Percentiles rank a stretch among this genome's conserved stretches.
These are phyloP conservation scores for Geothlypis trichas DNA, from an alignment of 2,113 vertebrate species.

Conservation along the genomic window DNA sequence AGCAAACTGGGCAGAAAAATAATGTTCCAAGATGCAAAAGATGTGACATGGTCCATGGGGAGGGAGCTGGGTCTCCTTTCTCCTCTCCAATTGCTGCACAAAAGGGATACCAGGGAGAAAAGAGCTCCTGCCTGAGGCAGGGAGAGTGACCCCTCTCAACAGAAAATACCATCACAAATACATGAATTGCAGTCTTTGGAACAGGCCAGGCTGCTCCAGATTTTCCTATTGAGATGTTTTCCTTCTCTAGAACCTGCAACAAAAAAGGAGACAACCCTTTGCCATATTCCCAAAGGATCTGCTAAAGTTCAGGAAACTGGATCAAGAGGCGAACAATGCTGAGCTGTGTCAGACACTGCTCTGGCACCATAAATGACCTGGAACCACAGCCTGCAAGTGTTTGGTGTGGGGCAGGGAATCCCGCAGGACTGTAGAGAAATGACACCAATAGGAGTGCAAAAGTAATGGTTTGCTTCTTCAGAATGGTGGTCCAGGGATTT, in stretches of 20 bases:
- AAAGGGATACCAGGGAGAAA: neutral
- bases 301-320: neutral
- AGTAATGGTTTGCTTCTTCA: neutral
- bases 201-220: neutral
- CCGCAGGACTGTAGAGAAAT: neutral
- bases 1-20: accelerated
- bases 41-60: too few relatives aligned
- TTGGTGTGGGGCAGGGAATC: neutral
- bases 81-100: neutral
- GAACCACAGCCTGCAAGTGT: neutral
- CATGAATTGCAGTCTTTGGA: neutral
- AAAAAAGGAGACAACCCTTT: neutral
- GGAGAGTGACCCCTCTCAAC: neutral
- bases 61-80: neutral
- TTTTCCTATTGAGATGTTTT: neutral
- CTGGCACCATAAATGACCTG: neutral
- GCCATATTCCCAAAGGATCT: neutral
- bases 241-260: neutral
- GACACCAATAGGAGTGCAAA: neutral
- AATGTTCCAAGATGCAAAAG: neutral
- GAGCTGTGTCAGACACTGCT: neutral
- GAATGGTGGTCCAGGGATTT: neutral
- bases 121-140: neutral
- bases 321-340: neutral
- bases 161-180: neutral